These are phyloP conservation scores for Leptinotarsa tumamoca DNA, from an alignment of 2,888 invertebrate species.

Conservation along the genomic window DNA sequence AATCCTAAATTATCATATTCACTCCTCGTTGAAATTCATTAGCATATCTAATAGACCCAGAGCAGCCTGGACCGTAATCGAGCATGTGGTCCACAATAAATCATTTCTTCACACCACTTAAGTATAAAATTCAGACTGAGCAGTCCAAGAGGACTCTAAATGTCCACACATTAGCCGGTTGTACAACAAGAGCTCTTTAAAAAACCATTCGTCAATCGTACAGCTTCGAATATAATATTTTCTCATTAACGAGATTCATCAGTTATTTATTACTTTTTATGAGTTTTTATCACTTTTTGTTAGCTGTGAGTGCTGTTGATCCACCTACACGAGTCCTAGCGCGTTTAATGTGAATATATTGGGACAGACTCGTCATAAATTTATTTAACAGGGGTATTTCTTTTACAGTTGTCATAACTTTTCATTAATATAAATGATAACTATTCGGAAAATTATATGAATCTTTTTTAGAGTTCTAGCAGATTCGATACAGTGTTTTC, in stretches of 20 bases:
- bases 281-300: slow-evolving; percentile 48
- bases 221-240: slow-evolving; percentile 57
- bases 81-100: slow-evolving; percentile 3
- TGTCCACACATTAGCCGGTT: slow-evolving; percentile 22
- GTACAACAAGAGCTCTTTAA: slow-evolving; percentile 27
- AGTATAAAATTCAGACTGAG: slow-evolving; percentile 21
- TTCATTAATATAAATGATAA: slow-evolving; percentile 37
- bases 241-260: slow-evolving; percentile 63
- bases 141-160: background rate
- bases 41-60: slow-evolving; percentile 20
- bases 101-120: slow-evolving; percentile 21
- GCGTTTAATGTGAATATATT: slow-evolving; percentile 65
- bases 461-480: background rate
- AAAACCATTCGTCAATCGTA: slow-evolving; percentile 28
- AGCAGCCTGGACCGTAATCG: background rate
- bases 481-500: slow-evolving; percentile 1
- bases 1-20: background rate
- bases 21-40: slow-evolving; percentile 11
- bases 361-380: slow-evolving; percentile 61
- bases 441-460: slow-evolving; percentile 19
- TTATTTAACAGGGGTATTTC: slow-evolving; percentile 54
- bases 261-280: slow-evolving; percentile 57
- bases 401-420: slow-evolving; percentile 42
- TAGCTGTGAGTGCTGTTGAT: slow-evolving; percentile 31
- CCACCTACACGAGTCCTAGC: slow-evolving; percentile 32